Base-by-base conservation (phyloP, 2,888 invertebrate genomes). In the Tipula confusa region DNA sequence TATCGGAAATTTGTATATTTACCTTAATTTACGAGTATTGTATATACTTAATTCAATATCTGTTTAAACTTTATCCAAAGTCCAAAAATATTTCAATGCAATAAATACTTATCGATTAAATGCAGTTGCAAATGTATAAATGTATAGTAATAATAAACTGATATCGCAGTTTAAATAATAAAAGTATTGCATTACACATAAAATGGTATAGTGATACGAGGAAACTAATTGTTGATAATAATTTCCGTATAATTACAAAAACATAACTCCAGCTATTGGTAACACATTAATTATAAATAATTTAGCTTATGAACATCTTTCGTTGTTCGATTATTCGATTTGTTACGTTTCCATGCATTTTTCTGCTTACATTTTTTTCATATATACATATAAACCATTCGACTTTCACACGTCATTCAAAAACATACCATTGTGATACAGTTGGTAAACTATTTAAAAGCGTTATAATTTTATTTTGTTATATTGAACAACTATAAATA, bases 381-480 rank as follows among this genome's bases (percentile, higher is more conserved):
- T 1, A 2, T 15, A 43, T 43, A 43, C n/a, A 15, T 43, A n/a
- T n/a, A 3, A 64, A 64, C 64, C 64, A 64, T 9, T 2, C 9
- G 24, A 64, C 64, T 64, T 64, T 64, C 64, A 64, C 64, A 64
- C 64, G 64, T 64, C 64, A 64, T 64, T 43, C 43, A 43, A 43
- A 43, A 43, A 2, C 9, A n/a, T n/a, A 43, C n/a, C n/a, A n/a
- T n/a, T n/a, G n/a, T 64, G 9, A 9, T 7, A 24, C 64, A 64
- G 4, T 24, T 64, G 24, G 24, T 5, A n/a, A n/a, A n/a, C 18
- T 24, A 24, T 64, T 64, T 64, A 64, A 24, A 24, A 13, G 24
- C 24, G 24, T 1, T 64, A 43, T 24, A 24, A n/a, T n/a, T n/a
- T n/a, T n/a, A n/a, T n/a, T n/a, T n/a, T n/a, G n/a, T 38, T 43